Evolutionary conservation across 2,888 invertebrate species (phyloP).

Genomic region (Dolichomitus sp.): DNA sequence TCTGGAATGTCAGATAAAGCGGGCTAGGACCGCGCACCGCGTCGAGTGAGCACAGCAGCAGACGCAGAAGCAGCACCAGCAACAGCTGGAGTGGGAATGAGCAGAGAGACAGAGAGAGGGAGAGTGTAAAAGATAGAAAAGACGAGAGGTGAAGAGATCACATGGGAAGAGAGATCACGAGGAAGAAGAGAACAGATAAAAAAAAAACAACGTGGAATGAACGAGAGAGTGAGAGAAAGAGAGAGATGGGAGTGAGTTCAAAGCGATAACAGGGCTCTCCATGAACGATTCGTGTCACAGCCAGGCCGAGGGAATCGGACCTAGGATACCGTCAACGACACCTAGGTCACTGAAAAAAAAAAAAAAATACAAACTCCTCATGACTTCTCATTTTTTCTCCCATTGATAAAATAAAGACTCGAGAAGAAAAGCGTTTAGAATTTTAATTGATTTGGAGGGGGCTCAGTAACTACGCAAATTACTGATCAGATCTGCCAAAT

Average conservation of each 20-base stretch:
- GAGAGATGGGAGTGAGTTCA: conserved; percentile 46
- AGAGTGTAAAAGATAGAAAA: background rate
- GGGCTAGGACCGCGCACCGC: conserved; percentile 74
- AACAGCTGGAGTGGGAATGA: conserved; percentile 58
- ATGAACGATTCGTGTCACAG: conserved; percentile 58
- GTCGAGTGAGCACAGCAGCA: conserved; percentile 70
- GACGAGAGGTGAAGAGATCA: conserved; percentile 54
- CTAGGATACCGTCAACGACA: conserved; percentile 20
- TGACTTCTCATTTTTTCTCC: background rate
- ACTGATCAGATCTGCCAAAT: background rate
- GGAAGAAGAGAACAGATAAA: conserved; percentile 24
- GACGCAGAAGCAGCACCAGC: conserved; percentile 63
- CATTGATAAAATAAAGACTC: background rate
- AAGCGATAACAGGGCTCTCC: conserved; percentile 53
- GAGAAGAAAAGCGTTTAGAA: background rate
- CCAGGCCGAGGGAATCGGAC: conserved; percentile 46
- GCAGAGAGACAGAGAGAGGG: conserved; percentile 50
- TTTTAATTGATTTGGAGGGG: conserved; percentile 1
- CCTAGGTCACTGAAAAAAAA: conserved; percentile 28
- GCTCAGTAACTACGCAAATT: background rate
- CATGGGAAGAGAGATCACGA: conserved; percentile 46
- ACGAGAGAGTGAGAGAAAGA: conserved; percentile 33
- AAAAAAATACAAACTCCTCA: conserved; percentile 9
- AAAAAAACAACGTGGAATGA: conserved; percentile 31
- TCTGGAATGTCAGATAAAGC: conserved; percentile 84